A percentile compares a stretch with the other conserved stretches of the same genome.
Evolutionary conservation across 2,888 invertebrate species (phyloP).

Genomic region (Shargacucullia verbasci): DNA sequence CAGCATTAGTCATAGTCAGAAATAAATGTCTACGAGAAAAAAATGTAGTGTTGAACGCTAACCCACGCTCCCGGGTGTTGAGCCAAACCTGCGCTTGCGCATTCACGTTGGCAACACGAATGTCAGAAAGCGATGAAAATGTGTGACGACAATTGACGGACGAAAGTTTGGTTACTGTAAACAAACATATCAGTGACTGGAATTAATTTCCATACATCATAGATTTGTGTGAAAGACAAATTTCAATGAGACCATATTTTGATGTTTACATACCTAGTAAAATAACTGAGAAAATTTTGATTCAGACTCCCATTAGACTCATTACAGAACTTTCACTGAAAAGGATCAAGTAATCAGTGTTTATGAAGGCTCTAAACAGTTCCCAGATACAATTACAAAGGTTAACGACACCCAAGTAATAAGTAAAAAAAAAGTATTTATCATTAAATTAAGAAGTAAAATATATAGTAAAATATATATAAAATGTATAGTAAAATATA

Average conservation of each 20-base stretch:
- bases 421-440: too few species aligned
- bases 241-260: background rate
- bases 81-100: conserved; percentile 67
- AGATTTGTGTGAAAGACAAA: conserved; percentile 8
- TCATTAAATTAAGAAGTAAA: too few species aligned
- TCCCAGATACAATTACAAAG: too few species aligned
- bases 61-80: conserved; percentile 71
- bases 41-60: conserved; percentile 66
- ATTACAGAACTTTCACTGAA: too few species aligned
- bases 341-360: too few species aligned
- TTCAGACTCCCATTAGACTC: background rate
- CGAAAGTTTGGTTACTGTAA: conserved; percentile 60
- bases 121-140: conserved; percentile 54
- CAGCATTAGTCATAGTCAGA: conserved; percentile 78
- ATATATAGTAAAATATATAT: too few species aligned
- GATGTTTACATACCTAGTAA: too few species aligned
- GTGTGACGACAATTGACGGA: conserved; percentile 60
- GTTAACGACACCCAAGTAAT: too few species aligned
- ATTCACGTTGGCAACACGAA: conserved; percentile 55
- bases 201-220: conserved; percentile 10
- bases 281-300: background rate
- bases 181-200: conserved; percentile 63
- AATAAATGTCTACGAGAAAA: conserved; percentile 77
- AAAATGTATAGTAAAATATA: too few species aligned
- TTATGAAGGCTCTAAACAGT: too few species aligned